Conservation (phyloP, 2,113 vertebrate genomes). For the Phalacrocorax pelagicus region DNA sequence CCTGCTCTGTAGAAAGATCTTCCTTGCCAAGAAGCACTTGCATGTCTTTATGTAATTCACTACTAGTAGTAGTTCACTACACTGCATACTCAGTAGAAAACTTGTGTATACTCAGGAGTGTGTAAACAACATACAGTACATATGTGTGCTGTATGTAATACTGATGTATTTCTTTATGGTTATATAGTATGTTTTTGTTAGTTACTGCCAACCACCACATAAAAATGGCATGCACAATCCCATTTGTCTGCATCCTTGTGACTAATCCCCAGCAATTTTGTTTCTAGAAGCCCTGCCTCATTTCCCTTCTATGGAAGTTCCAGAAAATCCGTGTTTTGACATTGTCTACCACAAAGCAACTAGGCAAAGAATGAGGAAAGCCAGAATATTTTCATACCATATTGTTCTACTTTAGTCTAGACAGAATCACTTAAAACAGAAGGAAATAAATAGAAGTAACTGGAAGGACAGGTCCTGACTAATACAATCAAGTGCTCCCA, state of each 20-base stretch:
- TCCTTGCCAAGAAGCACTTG: neutral
- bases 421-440: neutral
- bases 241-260: neutral
- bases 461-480: neutral
- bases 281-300: neutral
- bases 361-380: conserved; percentile 31
- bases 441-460: neutral
- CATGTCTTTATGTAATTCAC: neutral
- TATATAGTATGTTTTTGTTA: neutral
- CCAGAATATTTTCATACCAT: neutral
- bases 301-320: neutral
- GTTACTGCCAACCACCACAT: neutral
- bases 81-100: neutral
- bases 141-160: no score
- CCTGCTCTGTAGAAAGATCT: neutral
- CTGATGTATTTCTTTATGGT: neutral
- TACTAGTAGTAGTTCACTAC: neutral
- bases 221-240: neutral
- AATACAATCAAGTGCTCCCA: neutral
- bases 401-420: neutral
- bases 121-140: neutral
- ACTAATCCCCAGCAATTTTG: neutral
- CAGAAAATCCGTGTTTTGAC: conserved; percentile 7
- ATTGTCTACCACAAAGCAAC: neutral
- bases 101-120: neutral